A percentile compares a stretch with the other conserved stretches of the same genome.
phyloP scores from a whole-genome alignment of 2,113 vertebrate genomes.

The Spilogale gracilis region DNA sequence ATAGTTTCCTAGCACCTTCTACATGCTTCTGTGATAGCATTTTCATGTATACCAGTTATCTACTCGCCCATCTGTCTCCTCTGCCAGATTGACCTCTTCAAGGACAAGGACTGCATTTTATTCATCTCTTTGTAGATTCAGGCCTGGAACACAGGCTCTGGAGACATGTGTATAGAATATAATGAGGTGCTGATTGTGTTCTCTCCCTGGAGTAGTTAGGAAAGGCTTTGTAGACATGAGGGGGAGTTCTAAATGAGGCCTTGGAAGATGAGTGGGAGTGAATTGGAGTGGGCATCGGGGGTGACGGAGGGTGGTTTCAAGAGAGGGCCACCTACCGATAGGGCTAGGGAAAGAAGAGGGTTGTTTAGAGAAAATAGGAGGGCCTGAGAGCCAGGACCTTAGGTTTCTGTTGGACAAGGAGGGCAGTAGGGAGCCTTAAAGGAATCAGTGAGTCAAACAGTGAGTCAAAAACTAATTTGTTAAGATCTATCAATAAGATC shows the following conservation, averaged over 20 bases:
- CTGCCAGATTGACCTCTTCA: slow-evolving; percentile 43
- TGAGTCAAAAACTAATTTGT: slow-evolving; percentile 31
- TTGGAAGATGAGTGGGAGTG: background rate
- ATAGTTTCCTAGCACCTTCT: background rate
- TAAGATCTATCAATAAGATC: slow-evolving; percentile 21
- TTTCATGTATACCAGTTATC: background rate
- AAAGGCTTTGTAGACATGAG: background rate
- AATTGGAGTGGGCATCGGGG: background rate
- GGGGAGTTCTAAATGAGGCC: slow-evolving; percentile 20
- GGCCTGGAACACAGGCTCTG: background rate
- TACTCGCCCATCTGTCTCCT: slow-evolving; percentile 8
- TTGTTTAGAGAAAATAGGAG: background rate
- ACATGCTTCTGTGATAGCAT: background rate
- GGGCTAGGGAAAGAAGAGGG: background rate
- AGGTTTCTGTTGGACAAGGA: slow-evolving; percentile 30
- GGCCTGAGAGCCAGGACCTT: background rate
- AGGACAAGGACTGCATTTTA: slow-evolving; percentile 47
- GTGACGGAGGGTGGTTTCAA: background rate
- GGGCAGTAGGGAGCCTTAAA: background rate
- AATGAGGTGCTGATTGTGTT: slow-evolving; percentile 44
- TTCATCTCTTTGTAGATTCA: slow-evolving; percentile 54
- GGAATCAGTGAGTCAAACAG: background rate
- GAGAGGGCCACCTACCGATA: background rate
- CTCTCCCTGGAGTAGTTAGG: slow-evolving; percentile 12
- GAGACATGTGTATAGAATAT: slow-evolving; percentile 54